phyloP scores from a whole-genome alignment of 2,888 invertebrate species.

The Anoplius nigerrimus region DNA sequence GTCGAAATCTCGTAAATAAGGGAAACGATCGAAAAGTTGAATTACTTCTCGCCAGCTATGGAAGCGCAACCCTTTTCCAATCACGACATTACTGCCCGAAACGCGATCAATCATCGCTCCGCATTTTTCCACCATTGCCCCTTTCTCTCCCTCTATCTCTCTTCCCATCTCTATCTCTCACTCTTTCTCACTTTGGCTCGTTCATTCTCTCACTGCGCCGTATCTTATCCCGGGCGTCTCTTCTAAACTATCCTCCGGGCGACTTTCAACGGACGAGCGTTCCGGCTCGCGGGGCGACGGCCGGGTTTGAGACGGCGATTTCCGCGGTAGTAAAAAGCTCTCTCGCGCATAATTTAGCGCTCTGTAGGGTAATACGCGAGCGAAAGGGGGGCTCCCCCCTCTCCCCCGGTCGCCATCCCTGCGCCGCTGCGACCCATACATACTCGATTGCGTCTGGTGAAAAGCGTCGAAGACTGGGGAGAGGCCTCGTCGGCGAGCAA shows the following conservation, averaged over 20 bases:
- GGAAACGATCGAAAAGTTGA: too few species aligned
- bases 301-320: constrained; percentile 54
- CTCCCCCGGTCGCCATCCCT: background rate
- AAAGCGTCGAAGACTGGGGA: constrained; percentile 37
- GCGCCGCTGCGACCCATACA: constrained; percentile 47
- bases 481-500: constrained; percentile 18
- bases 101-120: background rate
- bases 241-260: constrained; percentile 15
- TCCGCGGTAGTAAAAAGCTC: constrained; percentile 68
- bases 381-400: constrained; percentile 16
- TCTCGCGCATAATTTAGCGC: constrained; percentile 71
- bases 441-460: constrained; percentile 56
- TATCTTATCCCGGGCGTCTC: constrained; percentile 20
- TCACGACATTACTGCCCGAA: too few species aligned
- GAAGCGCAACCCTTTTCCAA: too few species aligned
- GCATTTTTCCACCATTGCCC: background rate
- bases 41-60: too few species aligned
- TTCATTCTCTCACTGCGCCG: constrained; percentile 11
- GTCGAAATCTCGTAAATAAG: too few species aligned
- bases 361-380: constrained; percentile 69
- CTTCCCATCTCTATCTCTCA: background rate
- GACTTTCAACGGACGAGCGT: constrained; percentile 24
- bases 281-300: constrained; percentile 32
- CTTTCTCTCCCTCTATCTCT: background rate
- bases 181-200: constrained; percentile 3